Conservation (phyloP, 2,113 vertebrate genomes). For the Erythrolamprus reginae region DNA sequence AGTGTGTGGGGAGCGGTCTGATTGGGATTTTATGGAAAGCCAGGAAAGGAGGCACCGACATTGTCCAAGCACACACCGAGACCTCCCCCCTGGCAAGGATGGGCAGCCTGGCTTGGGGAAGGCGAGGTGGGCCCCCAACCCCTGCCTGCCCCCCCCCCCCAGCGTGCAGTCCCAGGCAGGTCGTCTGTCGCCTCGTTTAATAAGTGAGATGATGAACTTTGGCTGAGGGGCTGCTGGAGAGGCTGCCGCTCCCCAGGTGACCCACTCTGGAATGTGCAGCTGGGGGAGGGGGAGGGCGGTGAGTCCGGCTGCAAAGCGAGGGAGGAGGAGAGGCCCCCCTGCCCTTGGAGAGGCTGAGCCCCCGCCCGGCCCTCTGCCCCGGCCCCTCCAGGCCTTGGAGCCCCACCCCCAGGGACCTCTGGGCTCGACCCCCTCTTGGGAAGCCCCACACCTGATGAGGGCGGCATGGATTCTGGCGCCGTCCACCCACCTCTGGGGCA, state of each 20-base stretch:
- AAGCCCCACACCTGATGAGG: neutral
- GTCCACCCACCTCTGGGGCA: neutral
- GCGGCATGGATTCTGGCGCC: neutral
- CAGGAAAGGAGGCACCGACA: neutral
- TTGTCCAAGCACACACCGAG: neutral
- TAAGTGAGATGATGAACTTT: constrained; percentile 10
- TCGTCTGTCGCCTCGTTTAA: constrained; percentile 32
- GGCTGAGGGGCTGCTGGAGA: neutral
- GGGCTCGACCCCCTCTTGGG: neutral
- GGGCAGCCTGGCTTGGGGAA: neutral
- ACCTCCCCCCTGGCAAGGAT: neutral
- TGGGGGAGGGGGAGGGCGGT: neutral
- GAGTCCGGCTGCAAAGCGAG: too few species aligned
- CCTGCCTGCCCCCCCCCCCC: neutral
- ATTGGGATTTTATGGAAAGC: neutral
- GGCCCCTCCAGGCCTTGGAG: too few species aligned
- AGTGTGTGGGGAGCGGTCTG: too few species aligned
- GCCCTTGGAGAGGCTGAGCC: neutral
- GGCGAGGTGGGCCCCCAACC: neutral
- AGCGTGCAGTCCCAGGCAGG: neutral
- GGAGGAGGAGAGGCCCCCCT: too few species aligned
- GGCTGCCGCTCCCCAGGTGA: constrained; percentile 25
- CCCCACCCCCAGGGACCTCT: too few species aligned
- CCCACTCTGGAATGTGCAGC: constrained; percentile 30
- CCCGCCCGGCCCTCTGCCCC: too few species aligned